phyloP scores from a whole-genome alignment of 2,797 vertebrate species.

The Sebastes goodei region DNA sequence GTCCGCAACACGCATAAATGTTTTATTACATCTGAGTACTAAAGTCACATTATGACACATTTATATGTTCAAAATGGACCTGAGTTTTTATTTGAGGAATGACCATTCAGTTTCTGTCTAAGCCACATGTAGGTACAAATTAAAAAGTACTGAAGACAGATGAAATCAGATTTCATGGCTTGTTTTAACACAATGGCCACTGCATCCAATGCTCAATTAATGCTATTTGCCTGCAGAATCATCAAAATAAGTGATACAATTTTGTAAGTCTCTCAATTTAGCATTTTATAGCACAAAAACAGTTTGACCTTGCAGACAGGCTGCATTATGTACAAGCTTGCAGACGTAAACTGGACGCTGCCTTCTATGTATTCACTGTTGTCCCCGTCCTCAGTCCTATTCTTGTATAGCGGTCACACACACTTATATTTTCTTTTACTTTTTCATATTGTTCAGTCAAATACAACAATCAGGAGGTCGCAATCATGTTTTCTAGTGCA shows the following conservation, averaged over 20 bases:
- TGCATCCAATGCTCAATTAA: neutral
- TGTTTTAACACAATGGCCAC: neutral
- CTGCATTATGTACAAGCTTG: neutral
- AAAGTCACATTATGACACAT: slow-evolving; percentile 10
- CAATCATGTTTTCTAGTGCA: neutral
- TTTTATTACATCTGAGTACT: slow-evolving; percentile 11
- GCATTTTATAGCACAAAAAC: too few species aligned
- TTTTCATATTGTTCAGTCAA: neutral
- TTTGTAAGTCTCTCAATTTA: neutral
- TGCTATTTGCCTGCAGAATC: neutral
- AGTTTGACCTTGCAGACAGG: neutral
- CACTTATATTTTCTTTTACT: neutral
- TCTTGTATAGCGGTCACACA: neutral
- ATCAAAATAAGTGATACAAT: neutral
- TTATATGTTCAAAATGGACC: neutral
- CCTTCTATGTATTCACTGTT: neutral
- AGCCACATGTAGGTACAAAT: neutral
- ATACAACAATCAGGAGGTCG: neutral
- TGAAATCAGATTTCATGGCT: neutral
- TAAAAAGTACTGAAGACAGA: neutral
- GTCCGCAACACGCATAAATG: slow-evolving; percentile 1
- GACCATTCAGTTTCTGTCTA: neutral
- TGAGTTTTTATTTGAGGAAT: neutral
- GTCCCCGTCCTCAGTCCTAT: rapidly evolving
- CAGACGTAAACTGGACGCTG: neutral